A percentile compares a stretch with the other conserved stretches of the same genome.
Conservation (phyloP, 2,888 invertebrate genomes). For the Leptodirus hochenwartii region DNA sequence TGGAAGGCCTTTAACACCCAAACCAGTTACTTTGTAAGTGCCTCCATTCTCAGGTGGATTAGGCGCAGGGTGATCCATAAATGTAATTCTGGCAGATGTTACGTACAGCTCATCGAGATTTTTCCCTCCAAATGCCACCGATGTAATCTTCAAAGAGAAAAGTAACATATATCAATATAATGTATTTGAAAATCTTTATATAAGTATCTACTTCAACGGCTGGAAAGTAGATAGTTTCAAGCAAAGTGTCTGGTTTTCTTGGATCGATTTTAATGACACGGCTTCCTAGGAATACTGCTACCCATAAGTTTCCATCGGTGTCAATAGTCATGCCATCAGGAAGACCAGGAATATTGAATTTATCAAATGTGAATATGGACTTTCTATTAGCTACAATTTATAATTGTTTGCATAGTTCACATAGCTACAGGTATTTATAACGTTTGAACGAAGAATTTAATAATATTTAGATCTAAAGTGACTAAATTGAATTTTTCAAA, state of each 20-base stretch:
- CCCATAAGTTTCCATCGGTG: slow-evolving; percentile 56
- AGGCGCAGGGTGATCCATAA: slow-evolving; percentile 28
- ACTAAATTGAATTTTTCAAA: slow-evolving; percentile 24
- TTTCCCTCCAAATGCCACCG: slow-evolving; percentile 42
- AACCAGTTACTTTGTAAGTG: slow-evolving; percentile 38
- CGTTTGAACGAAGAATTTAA: too few relatives aligned
- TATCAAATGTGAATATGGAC: slow-evolving; percentile 35
- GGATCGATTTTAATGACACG: slow-evolving; percentile 37
- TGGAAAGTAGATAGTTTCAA: slow-evolving; percentile 41
- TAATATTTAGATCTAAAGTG: not conserved
- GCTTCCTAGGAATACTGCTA: slow-evolving; percentile 52
- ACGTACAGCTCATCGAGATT: slow-evolving; percentile 39
- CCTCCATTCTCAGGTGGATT: slow-evolving; percentile 35
- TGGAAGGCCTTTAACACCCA: slow-evolving; percentile 35
- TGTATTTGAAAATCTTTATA: slow-evolving; percentile 1
- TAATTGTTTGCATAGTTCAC: too few relatives aligned
- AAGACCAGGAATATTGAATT: slow-evolving; percentile 28
- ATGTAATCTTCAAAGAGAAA: too few relatives aligned
- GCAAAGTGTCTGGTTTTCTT: slow-evolving; percentile 29
- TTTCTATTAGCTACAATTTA: slow-evolving; percentile 36
- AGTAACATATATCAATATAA: slow-evolving; percentile 14
- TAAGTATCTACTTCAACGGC: slow-evolving; percentile 20
- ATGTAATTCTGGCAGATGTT: slow-evolving; percentile 35
- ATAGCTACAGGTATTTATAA: too few relatives aligned
- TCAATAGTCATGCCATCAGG: slow-evolving; percentile 69